Base-by-base conservation (phyloP, 2,113 vertebrate genomes). In the Bungarus multicinctus region DNA sequence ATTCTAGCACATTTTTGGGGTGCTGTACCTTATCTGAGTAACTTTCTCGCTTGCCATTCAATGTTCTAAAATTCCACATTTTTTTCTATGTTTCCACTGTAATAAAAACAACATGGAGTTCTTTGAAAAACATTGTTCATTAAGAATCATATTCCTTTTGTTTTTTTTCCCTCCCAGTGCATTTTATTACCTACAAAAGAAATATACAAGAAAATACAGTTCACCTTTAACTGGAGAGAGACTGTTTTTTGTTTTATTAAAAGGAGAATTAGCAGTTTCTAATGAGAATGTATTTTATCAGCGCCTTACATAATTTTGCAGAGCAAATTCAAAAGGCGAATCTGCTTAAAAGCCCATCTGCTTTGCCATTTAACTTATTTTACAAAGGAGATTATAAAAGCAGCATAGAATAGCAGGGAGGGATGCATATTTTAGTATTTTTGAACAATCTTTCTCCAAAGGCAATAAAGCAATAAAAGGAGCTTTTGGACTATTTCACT, bases 381-480 rank as follows among this genome's bases (percentile, higher is more conserved):
- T 94, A 97, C 95, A 97, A 97, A 97, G 94, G 95, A 97, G 96
- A 97, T 93, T 97, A 95, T 95, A 47, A 96, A 97, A 97, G 96
- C 95, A 96, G 96, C 95, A 95, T 96, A 96, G 96, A 97, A 96
- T 97, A 97, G 95, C 93, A 94, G 93, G 96, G 96, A 96, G 97
- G 97, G 94, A 89, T 96, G 96, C 94, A 94, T 43, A 93, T 93
- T 81, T 95, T 96, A 93, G 94, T 94, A 94, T 95, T 97, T 96
- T 94, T 95, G 92, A 97, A 97, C 96, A 97, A 95, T 97, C 94
- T 95, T 95, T 95, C 96, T 96, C 94, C 91, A 94, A 96, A 95
- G 93, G 96, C 95, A 97, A 94, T 97, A 97, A 98, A 97, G 92
- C 97, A 96, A 97, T 96, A 97, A 97, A 96, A 93, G 95, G 95